Percentiles rank a stretch among this genome's conserved stretches.
phyloP scores from a whole-genome alignment of 2,888 invertebrate species.

The Disparrhopalites patrizii region DNA sequence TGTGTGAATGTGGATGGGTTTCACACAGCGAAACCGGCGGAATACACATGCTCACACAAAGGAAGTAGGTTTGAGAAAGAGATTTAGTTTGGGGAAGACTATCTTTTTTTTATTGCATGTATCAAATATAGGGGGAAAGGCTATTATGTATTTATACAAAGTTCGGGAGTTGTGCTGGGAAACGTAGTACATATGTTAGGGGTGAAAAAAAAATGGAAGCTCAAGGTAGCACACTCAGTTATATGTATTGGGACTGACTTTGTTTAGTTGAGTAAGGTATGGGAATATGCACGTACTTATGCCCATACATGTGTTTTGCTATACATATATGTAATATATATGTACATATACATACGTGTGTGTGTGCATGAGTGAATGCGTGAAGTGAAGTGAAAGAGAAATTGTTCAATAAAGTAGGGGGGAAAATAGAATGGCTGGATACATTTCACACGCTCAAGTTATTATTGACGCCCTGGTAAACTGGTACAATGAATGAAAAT shows the following conservation, averaged over 20 bases:
- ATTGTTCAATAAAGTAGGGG: conserved; percentile 29
- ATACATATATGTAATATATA: neutral
- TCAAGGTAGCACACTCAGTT: conserved; percentile 28
- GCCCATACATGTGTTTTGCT: no score
- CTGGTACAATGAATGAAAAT: conserved; percentile 31
- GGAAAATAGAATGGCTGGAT: conserved; percentile 35
- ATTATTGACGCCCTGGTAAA: conserved; percentile 32
- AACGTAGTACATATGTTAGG: no score
- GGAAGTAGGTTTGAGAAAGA: conserved; percentile 19
- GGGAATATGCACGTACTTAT: no score
- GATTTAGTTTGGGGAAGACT: conserved; percentile 7
- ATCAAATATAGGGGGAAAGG: neutral
- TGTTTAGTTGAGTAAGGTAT: no score
- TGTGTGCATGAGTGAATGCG: conserved; percentile 14
- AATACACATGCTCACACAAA: neutral
- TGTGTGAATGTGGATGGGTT: neutral
- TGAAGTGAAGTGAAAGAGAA: conserved; percentile 27
- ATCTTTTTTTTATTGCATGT: neutral
- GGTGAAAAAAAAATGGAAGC: no score
- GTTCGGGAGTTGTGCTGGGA: no score
- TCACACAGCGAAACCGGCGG: conserved; percentile 9
- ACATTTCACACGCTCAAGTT: conserved; percentile 35
- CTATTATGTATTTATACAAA: neutral
- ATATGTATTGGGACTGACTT: neutral
- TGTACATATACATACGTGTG: neutral